Percentiles rank a stretch among this genome's conserved stretches.
Conservation (phyloP, 2,888 invertebrate genomes). For the Osmoderma eremita region DNA sequence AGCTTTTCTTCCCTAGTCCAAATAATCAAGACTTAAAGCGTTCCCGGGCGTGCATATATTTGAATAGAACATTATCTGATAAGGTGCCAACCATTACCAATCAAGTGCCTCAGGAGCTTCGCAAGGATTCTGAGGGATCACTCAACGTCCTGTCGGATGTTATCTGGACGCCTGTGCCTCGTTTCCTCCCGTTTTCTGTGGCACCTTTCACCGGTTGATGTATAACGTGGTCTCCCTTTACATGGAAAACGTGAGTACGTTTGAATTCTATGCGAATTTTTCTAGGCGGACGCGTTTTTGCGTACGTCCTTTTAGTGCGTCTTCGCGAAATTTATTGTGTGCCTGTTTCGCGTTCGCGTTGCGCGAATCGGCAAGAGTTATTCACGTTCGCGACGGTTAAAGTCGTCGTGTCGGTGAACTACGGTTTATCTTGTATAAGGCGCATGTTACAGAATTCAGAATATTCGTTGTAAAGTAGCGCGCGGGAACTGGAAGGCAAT, state of each 20-base stretch:
- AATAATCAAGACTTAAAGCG: slow-evolving; percentile 44
- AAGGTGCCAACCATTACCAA: slow-evolving; percentile 42
- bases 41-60: slow-evolving; percentile 37
- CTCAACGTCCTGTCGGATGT: slow-evolving; percentile 55
- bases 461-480: slow-evolving; percentile 6
- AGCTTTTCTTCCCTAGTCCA: background rate
- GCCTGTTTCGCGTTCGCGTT: slow-evolving; percentile 25
- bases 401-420: slow-evolving; percentile 26
- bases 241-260: slow-evolving; percentile 53
- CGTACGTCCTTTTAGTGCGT: slow-evolving; percentile 34
- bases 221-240: slow-evolving; percentile 55
- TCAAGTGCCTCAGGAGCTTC: slow-evolving; percentile 36
- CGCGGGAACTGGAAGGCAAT: background rate
- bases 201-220: slow-evolving; percentile 59
- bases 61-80: slow-evolving; percentile 43
- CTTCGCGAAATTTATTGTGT: slow-evolving; percentile 32
- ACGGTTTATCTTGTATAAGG: background rate
- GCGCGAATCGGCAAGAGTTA: slow-evolving; percentile 25
- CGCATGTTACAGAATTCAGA: slow-evolving; percentile 11
- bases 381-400: slow-evolving; percentile 1
- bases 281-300: slow-evolving; percentile 31
- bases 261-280: slow-evolving; percentile 45
- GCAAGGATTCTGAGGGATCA: slow-evolving; percentile 49
- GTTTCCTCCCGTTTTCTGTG: slow-evolving; percentile 58
- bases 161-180: slow-evolving; percentile 52